Base-by-base conservation (phyloP, 2,888 invertebrate genomes). In the Dasypogon diadema region DNA sequence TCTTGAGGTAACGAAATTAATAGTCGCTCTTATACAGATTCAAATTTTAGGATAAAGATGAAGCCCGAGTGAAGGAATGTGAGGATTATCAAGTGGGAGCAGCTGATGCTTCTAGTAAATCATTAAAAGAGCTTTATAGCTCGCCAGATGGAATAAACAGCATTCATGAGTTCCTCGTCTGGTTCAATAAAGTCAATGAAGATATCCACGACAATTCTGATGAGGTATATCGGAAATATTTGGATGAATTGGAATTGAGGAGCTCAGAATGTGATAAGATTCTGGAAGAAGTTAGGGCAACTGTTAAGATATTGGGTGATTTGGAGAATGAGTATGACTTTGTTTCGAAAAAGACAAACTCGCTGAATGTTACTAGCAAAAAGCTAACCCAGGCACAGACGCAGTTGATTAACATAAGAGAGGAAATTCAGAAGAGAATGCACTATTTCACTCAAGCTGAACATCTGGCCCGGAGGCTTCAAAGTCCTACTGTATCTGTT, bases 331-430 rank as follows among this genome's bases (percentile, higher is more conserved):
- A 96, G 81, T 97, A 96, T 83, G 90, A 92, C 72, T 90, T 93
- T 82, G 97, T 98, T 0, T 94, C 97, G 0, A 92, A 93, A 77
- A 98, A 97, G 87, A 98, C 98, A 0, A 96, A 94, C 83, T 94
- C 96, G 0, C 87, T 98, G 2, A 97, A 98, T 83, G 91, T 91
- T 76, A 94, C 95, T 79, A 98, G 98, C 84, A 97, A 98, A 82
- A 94, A 97, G 82, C 87, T 98, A 5, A 90, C 97, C 78, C 92
- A 93, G 1, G 96, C 98, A 83, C 97, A 97, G 87, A 92, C 91
- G 68, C 91, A 92, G 80, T 87, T 98, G 5, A 93, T 94, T 80
- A 90, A 90, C 79, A 91, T 94, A 78, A 93, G 93, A 79, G 92
- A 93, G 78, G 92, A 92, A 75, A 92, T 98, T 74, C 92, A 92